Base-by-base conservation (phyloP, 2,113 vertebrate species). In the Xerus inauris region DNA sequence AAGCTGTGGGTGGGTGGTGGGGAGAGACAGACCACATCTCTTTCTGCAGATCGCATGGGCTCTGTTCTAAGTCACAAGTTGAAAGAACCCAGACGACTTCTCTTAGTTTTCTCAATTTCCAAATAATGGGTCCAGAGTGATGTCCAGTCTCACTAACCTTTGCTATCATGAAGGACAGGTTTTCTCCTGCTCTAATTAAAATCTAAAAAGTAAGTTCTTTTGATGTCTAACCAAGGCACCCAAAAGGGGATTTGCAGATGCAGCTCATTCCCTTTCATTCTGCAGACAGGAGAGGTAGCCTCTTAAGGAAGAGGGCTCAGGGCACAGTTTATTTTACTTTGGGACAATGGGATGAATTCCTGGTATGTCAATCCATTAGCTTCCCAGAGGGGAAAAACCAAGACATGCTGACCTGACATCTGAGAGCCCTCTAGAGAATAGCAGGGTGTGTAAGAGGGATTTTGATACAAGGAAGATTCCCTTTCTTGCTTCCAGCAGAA, bases 1-100 rank as follows among this genome's bases (percentile, higher is more conserved):
- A 30, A n/a, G 35, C 35, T 8, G 54, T 5, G 4, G 45, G 20
- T 42, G 32, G 3, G 8, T 0, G 0, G 16, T 3, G 1, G 13
- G 13, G 11, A 51, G 6, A 51, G 16, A 1, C 1, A 32, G 7
- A 24, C 8, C 16, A 9, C 7, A 11, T 28, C 73, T n/a, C 59
- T 72, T 67, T 4, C 24, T 13, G 59, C 30, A 64, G 47, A 9
- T 22, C 54, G 49, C 24, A 30, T 2, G 35, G 38, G 13, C 85
- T 76, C 35, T 47, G 17, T 9, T 38, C 59, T 72, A 14, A 3
- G 13, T 42, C 22, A n/a, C 30, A 2, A 40, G 8, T 30, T 14
- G 0, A 14, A 45, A 8, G 1, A 35, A 19, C 24, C 32, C 65
- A 45, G 65, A 38, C 7, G 20, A 13, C 42, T 51, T 6, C n/a